Base-by-base conservation (phyloP, 2,113 vertebrate genomes). In the Leucoraja erinaceus region DNA sequence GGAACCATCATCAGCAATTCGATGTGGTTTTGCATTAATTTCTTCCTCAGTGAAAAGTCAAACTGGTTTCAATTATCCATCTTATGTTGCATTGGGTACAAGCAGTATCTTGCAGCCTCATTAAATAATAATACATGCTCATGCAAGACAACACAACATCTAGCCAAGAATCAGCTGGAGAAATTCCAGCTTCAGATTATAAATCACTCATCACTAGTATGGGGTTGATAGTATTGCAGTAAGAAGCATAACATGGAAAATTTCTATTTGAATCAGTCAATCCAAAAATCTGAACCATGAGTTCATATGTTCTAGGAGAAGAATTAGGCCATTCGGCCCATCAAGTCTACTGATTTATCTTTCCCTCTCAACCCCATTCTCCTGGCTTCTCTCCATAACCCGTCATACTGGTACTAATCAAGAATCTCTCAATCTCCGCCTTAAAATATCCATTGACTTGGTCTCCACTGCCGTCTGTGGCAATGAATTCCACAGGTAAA, bases 61-160 rank as follows among this genome's bases (percentile, higher is more conserved):
- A 91, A 91, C 20, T 72, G 88, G 33, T 91, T 91, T 91, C 63
- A 72, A 54, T 47, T 72, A 38, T 68, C 68, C 68, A 72, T 66
- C 72, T 33, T 47, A 54, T n/a, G 14, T 91, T 90, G 16, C 25
- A 66, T 72, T 72, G 72, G 68, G 9, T 91, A 38, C 88, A 91
- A 91, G 88, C 66, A 47, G 31, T 47, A 72, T 72, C 88, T 72
- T 91, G 88, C 22, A 72, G 5, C 7, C 70, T 18, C 33, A 47
- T 91, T 72, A 47, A 72, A 18, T 91, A 91, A 22, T 72, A 91
- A 72, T 22, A 12, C 66, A 47, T 91, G 66, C 22, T 25, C 33
- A 47, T 72, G 5, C 88, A 91, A 72, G 38, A 54, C 22, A 25
- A 16, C 20, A 9, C 31, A 38, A 25, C 14, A 70, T 70, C 66